Evolutionary conservation across 2,888 invertebrate genomes (phyloP).

Genomic region (Apamea crenata): DNA sequence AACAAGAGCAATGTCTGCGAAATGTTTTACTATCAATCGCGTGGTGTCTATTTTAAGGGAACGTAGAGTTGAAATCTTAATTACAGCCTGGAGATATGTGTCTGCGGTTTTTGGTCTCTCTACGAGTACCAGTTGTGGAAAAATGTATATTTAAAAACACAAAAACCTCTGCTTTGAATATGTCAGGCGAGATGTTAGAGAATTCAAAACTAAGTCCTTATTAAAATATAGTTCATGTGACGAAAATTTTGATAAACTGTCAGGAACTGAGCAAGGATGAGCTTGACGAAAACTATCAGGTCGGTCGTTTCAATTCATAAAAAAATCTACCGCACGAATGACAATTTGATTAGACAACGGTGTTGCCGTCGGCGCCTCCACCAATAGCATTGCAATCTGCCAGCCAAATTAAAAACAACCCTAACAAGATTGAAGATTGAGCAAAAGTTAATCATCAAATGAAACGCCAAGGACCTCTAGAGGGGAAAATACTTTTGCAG

Average conservation of each 20-base stretch:
- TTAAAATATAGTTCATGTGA: not conserved
- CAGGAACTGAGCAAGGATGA: not conserved
- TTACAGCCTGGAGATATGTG: not conserved
- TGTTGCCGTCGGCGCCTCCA: slow-evolving; percentile 6
- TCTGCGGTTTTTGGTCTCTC: not conserved
- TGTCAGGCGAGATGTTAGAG: not conserved
- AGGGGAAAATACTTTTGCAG: slow-evolving; percentile 46
- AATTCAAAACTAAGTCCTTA: no score
- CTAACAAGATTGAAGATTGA: slow-evolving; percentile 39
- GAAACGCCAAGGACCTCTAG: slow-evolving; percentile 34
- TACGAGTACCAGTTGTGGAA: not conserved
- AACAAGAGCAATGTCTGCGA: not conserved
- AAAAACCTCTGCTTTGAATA: not conserved
- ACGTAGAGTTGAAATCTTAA: not conserved
- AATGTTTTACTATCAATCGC: not conserved
- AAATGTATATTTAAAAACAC: not conserved
- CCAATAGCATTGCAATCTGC: slow-evolving; percentile 33
- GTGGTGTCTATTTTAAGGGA: not conserved
- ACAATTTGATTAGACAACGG: slow-evolving; percentile 26
- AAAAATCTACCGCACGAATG: slow-evolving; percentile 1
- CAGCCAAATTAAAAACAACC: slow-evolving; percentile 43
- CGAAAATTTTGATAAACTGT: not conserved
- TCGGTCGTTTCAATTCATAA: slow-evolving; percentile 4
- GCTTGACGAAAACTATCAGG: not conserved
- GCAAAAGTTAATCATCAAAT: slow-evolving; percentile 41